These are phyloP conservation scores for Hylomyscus alleni DNA, from an alignment of 2,797 vertebrate species.

Conservation along the genomic window DNA sequence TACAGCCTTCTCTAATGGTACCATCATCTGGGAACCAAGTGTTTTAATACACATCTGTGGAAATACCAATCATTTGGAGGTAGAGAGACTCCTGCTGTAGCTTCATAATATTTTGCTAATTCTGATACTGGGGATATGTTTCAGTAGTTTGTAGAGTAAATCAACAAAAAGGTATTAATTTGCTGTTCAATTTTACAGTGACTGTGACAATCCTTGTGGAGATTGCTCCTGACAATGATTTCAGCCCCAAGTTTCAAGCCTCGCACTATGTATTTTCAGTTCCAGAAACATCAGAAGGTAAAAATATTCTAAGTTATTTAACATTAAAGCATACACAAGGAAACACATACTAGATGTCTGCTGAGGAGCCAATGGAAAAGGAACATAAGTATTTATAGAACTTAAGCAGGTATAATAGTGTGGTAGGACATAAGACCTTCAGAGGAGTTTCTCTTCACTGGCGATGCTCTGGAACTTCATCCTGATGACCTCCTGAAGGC, in stretches of 20 bases:
- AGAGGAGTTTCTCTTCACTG: background rate
- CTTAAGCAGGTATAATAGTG: background rate
- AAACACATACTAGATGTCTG: background rate
- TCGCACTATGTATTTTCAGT: conserved; percentile 74
- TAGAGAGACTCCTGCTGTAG: background rate
- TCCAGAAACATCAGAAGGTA: conserved; percentile 81
- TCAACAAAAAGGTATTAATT: background rate
- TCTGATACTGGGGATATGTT: background rate
- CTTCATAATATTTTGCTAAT: conserved; percentile 19
- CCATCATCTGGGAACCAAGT: background rate
- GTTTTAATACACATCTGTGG: background rate
- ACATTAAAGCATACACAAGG: background rate
- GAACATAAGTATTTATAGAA: background rate
- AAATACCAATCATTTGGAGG: background rate
- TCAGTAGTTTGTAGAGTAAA: background rate
- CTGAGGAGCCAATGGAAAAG: background rate
- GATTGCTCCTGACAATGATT: conserved; percentile 78
- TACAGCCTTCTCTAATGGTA: background rate
- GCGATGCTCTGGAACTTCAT: background rate
- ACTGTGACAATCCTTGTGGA: conserved; percentile 80
- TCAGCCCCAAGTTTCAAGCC: conserved; percentile 78
- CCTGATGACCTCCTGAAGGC: background rate
- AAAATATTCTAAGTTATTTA: background rate
- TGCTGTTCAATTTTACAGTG: conserved; percentile 63
- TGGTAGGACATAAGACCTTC: background rate